Evolutionary conservation across 2,113 vertebrate species (phyloP).

Genomic region (Crotalus viridis): DNA sequence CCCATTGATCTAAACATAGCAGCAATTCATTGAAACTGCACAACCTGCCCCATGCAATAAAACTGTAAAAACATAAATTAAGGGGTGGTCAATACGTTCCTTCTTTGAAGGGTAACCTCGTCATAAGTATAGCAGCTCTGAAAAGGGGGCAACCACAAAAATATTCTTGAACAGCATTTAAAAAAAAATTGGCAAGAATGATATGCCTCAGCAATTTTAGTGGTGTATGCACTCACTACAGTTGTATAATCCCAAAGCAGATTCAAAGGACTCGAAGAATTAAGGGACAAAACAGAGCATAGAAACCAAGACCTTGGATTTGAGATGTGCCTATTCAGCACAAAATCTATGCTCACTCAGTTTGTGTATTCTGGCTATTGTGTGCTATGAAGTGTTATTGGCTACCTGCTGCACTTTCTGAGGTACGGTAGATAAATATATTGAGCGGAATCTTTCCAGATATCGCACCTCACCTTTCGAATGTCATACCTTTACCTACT

Average conservation of each 20-base stretch:
- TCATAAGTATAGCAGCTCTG: neutral
- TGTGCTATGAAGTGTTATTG: neutral
- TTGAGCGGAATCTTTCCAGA: neutral
- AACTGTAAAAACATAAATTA: constrained; percentile 13
- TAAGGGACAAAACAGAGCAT: neutral
- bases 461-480: neutral
- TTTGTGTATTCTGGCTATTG: neutral
- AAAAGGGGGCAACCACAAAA: neutral
- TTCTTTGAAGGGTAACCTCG: constrained; percentile 2
- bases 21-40: constrained; percentile 47
- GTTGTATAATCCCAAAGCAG: neutral
- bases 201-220: neutral
- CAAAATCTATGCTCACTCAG: neutral
- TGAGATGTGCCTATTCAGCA: neutral
- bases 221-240: neutral
- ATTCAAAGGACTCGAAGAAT: neutral
- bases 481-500: neutral
- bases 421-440: neutral
- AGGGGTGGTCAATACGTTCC: constrained; percentile 6
- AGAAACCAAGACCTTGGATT: neutral
- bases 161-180: neutral
- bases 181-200: neutral
- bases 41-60: constrained; percentile 5
- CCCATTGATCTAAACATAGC: constrained; percentile 39
- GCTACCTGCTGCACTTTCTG: neutral